These are phyloP conservation scores for Podabrus alpinus DNA, from an alignment of 2,888 invertebrate species.

Conservation along the genomic window DNA sequence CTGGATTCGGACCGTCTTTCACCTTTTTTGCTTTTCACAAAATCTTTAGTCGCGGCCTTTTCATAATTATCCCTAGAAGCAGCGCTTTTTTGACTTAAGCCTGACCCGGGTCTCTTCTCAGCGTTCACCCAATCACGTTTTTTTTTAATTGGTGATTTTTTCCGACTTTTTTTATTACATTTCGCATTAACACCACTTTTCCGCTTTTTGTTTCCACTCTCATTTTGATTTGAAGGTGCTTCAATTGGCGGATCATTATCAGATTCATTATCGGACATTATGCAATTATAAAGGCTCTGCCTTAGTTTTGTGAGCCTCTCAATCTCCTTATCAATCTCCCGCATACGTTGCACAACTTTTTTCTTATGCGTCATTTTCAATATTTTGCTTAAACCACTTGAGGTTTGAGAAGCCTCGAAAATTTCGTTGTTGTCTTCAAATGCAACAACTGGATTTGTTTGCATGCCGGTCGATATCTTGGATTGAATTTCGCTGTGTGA, in stretches of 20 bases:
- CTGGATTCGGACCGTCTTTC: not conserved
- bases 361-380: constrained; percentile 6
- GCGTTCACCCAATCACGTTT: not conserved
- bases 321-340: constrained; percentile 42
- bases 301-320: constrained; percentile 38
- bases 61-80: not conserved
- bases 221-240: not conserved
- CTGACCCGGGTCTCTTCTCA: not conserved
- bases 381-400: not conserved
- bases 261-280: constrained; percentile 3
- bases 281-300: constrained; percentile 34
- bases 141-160: not conserved
- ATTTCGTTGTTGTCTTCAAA: constrained; percentile 6
- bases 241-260: not conserved
- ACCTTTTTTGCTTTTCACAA: not conserved
- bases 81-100: not conserved
- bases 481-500: not conserved
- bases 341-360: constrained; percentile 11
- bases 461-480: not conserved
- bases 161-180: not conserved
- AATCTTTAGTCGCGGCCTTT: not conserved
- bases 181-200: not conserved
- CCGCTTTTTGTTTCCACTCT: not conserved
- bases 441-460: constrained; percentile 12
- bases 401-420: not conserved